phyloP scores from a whole-genome alignment of 1,140 invertebrate species.

The Lepidurus arcticus region DNA sequence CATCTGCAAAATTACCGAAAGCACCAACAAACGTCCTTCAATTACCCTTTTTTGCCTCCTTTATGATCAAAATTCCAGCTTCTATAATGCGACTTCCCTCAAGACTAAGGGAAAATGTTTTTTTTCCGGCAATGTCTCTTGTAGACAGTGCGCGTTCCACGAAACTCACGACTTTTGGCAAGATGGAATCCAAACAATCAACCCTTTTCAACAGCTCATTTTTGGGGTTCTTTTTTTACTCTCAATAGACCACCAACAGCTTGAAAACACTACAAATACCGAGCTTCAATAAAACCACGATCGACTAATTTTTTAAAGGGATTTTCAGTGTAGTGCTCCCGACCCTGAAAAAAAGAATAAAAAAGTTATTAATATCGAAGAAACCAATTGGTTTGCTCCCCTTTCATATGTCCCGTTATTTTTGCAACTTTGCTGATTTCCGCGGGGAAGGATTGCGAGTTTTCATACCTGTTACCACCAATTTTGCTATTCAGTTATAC shows the following conservation, averaged over 20 bases:
- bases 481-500: too few species aligned
- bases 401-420: too few species aligned
- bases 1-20: background rate
- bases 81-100: background rate
- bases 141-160: background rate
- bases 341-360: background rate
- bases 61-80: background rate
- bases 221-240: background rate
- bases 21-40: background rate
- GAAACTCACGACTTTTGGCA: background rate
- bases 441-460: too few species aligned
- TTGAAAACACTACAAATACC: background rate
- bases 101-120: background rate
- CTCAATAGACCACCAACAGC: background rate
- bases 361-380: background rate
- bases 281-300: background rate
- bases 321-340: background rate
- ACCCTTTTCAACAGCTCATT: background rate
- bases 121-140: background rate
- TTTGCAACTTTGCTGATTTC: too few species aligned
- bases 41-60: background rate
- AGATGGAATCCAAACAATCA: background rate
- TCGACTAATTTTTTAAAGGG: background rate
- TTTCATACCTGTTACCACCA: too few species aligned
- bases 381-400: too few species aligned